Conservation (phyloP, 1,140 invertebrate genomes). For the Anagrus nilaparvatae region DNA sequence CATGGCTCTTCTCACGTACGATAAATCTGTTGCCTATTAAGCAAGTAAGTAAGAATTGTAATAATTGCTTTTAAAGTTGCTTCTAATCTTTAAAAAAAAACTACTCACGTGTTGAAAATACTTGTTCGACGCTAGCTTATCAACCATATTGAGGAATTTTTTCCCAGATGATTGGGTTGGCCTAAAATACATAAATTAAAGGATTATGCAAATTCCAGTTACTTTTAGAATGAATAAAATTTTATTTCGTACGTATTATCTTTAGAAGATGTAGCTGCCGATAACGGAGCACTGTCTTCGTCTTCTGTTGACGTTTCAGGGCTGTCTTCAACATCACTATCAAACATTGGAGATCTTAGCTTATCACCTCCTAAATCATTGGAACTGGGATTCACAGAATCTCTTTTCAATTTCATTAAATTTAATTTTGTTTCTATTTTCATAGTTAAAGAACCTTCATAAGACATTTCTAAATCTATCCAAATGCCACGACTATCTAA, state of each 20-base stretch:
- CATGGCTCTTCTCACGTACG: slow-evolving; percentile 69
- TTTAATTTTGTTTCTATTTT: slow-evolving; percentile 94
- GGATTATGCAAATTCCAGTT: neutral
- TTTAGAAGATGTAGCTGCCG: slow-evolving; percentile 23
- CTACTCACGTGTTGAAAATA: slow-evolving; percentile 70
- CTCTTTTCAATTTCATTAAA: slow-evolving; percentile 71
- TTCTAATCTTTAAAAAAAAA: neutral
- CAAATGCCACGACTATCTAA: slow-evolving; percentile 83
- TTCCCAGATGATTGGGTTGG: slow-evolving; percentile 48
- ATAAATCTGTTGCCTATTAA: slow-evolving; percentile 57
- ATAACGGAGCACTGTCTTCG: slow-evolving; percentile 41
- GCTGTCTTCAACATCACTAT: slow-evolving; percentile 84
- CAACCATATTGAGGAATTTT: slow-evolving; percentile 77
- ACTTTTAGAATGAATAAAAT: neutral
- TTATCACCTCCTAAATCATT: slow-evolving; percentile 20
- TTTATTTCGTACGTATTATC: slow-evolving; percentile 31
- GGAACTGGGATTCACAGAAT: slow-evolving; percentile 18
- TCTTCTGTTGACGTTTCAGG: slow-evolving; percentile 86
- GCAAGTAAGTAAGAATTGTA: neutral
- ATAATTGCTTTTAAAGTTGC: neutral
- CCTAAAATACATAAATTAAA: slow-evolving; percentile 22
- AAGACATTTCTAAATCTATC: slow-evolving; percentile 84
- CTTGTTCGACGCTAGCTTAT: slow-evolving; percentile 81
- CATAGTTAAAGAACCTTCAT: slow-evolving; percentile 79
- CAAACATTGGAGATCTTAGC: slow-evolving; percentile 50